Conservation (phyloP, 2,797 vertebrate genomes). For the Danionella dracula region DNA sequence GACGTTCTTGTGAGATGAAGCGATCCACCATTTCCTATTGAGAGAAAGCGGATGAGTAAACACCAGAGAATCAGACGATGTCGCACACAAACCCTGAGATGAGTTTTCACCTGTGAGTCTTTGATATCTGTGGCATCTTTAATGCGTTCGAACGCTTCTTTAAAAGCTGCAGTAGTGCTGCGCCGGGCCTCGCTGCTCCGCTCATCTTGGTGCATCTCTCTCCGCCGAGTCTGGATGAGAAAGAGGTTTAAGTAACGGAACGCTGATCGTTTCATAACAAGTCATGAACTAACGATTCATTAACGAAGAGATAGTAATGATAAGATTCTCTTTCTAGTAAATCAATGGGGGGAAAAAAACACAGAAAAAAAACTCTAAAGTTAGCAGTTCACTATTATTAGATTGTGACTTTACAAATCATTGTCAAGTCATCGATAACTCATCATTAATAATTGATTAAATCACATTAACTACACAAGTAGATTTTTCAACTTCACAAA, state of each 20-base stretch:
- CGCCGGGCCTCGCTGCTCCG: constrained; percentile 60
- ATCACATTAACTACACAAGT: no score
- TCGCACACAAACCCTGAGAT: not conserved
- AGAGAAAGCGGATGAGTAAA: constrained; percentile 2
- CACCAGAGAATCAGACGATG: not conserved
- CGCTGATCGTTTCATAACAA: no score
- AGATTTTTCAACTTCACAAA: no score
- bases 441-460: no score
- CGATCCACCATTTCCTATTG: constrained; percentile 71
- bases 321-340: no score
- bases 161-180: constrained; percentile 53
- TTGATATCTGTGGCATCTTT: constrained; percentile 77
- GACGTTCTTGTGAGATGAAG: constrained; percentile 66
- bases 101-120: constrained; percentile 63
- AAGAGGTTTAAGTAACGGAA: not conserved
- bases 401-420: no score
- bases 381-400: no score
- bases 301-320: no score
- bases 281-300: no score
- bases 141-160: constrained; percentile 71
- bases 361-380: no score
- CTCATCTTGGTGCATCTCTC: constrained; percentile 66
- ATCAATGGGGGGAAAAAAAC: no score
- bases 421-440: no score
- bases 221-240: constrained; percentile 63